phyloP scores from a whole-genome alignment of 2,113 vertebrate genomes.

The Xiphophorus hellerii region DNA sequence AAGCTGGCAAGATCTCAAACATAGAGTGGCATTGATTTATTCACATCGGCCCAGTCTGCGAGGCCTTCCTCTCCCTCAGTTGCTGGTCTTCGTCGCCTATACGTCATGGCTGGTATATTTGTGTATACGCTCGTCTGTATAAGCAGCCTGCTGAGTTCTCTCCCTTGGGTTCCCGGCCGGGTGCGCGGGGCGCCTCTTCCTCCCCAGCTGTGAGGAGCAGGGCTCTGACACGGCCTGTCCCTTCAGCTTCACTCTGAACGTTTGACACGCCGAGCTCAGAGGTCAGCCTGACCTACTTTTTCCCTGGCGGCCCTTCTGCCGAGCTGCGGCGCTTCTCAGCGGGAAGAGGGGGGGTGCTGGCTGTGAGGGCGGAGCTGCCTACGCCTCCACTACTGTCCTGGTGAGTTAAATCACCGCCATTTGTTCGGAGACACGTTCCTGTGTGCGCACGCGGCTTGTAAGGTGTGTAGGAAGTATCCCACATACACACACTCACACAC shows the following conservation, averaged over 20 bases:
- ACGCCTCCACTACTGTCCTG: constrained; percentile 76
- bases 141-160: constrained; percentile 38
- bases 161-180: constrained; percentile 56
- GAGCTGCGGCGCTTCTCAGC: constrained; percentile 61
- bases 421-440: constrained; percentile 61
- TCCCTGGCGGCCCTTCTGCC: constrained; percentile 69
- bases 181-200: constrained; percentile 53
- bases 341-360: constrained; percentile 34
- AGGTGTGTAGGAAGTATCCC: constrained; percentile 63
- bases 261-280: constrained; percentile 68
- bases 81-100: constrained; percentile 46
- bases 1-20: constrained; percentile 40
- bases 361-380: constrained; percentile 60
- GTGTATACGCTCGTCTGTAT: constrained; percentile 53
- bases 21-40: constrained; percentile 35
- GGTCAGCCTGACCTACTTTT: constrained; percentile 78
- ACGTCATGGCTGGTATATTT: constrained; percentile 57
- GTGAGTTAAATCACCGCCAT: constrained; percentile 72
- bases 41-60: constrained; percentile 28
- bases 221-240: constrained; percentile 77
- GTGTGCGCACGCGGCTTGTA: constrained; percentile 14
- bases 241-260: constrained; percentile 73
- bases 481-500: constrained; percentile 3
- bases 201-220: constrained; percentile 72
- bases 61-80: constrained; percentile 27